Base-by-base conservation (phyloP, 2,113 vertebrate genomes). In the Tinamus guttatus region DNA sequence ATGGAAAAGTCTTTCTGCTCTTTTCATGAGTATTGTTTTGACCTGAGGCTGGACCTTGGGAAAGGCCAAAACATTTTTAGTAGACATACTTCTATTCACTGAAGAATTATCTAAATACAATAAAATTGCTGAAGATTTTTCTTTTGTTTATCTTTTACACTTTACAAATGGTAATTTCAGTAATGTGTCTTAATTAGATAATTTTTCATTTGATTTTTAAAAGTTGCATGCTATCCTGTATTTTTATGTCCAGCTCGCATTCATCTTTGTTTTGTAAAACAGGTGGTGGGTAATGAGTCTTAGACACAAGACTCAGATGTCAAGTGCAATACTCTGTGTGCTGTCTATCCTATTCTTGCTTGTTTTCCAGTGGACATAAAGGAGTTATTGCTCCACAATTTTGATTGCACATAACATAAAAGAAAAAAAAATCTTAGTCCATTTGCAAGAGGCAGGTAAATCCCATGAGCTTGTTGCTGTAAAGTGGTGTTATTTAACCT, bases 1-100 rank as follows among this genome's bases (percentile, higher is more conserved):
- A 96, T 94, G 77, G 79, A 96, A 92, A 90, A 82, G 41, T 95
- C 45, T 87, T 90, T 91, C 75, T 96, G 45, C 76, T 97, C n/a
- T 85, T 98, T 97, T 96, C 95, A 86, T 87, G 56, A 96, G 90
- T 91, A 84, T 59, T 67, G 85, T 98, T 98, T 98, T 98, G 96
- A 94, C 95, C 94, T 64, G 89, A 98, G 98, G 98, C 98, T 97
- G 98, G 98, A 96, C 97, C 97, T 98, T 97, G 82, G 95, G 41
- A 95, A 74, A 71, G 94, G 97, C 59, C 97, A 98, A 98, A 98
- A 97, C 96, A 92, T 74, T 92, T 85, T 96, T 95, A 96, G 81
- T 83, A 92, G 58, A 89, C 95, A 82, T 95, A 86, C 89, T 97
- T 97, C 94, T 98, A 87, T 97, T 97, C 87, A 95, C 63, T 96